Conservation (phyloP, 2,888 invertebrate species). For the Papilio gigon region DNA sequence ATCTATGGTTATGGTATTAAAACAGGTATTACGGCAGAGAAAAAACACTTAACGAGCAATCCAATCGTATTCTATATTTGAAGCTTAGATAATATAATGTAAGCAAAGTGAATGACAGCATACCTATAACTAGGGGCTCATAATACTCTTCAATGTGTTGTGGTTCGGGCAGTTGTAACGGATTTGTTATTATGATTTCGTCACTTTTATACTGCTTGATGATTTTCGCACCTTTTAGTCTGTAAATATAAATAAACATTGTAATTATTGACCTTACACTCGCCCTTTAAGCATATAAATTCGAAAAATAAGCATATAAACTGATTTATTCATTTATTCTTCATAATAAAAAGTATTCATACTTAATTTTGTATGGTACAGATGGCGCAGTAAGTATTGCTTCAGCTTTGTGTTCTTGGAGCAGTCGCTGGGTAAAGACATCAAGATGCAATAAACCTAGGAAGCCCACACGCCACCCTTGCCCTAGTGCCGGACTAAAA, state of each 20-base stretch:
- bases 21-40: too few species aligned
- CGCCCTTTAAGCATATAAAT: too few species aligned
- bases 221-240: constrained; percentile 87
- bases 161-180: constrained; percentile 86
- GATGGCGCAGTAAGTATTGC: constrained; percentile 93
- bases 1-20: too few species aligned
- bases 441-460: constrained; percentile 93
- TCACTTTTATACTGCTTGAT: constrained; percentile 85
- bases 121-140: constrained; percentile 93
- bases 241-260: constrained; percentile 67
- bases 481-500: constrained; percentile 91
- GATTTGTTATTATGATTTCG: constrained; percentile 87
- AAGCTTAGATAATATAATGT: too few species aligned
- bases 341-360: constrained; percentile 46
- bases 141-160: constrained; percentile 87
- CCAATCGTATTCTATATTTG: too few species aligned
- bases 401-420: constrained; percentile 92
- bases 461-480: constrained; percentile 95
- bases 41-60: too few species aligned
- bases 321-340: too few species aligned
- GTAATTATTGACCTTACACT: too few species aligned
- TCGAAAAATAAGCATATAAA: too few species aligned
- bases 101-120: constrained; percentile 36
- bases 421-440: constrained; percentile 92
- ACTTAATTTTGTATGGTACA: constrained; percentile 89